Percentiles rank a stretch among this genome's conserved stretches.
These are phyloP conservation scores for Alsophila aescularia DNA, from an alignment of 2,888 invertebrate species.

Conservation along the genomic window DNA sequence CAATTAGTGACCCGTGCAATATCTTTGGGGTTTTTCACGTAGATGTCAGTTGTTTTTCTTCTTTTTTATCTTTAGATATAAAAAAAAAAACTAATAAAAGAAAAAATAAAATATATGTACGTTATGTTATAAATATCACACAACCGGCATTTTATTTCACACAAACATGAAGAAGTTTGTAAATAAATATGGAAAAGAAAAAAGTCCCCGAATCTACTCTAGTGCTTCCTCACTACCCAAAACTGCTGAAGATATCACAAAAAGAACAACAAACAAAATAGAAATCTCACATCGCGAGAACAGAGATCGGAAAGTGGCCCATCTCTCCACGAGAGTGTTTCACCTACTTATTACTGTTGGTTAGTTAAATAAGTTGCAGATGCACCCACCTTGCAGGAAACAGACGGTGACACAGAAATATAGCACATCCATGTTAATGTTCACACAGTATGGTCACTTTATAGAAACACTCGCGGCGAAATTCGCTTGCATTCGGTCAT, in stretches of 20 bases:
- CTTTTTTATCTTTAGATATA: not conserved
- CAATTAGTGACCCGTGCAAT: conserved; percentile 29
- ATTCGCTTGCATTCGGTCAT: conserved; percentile 53
- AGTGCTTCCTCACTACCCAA: not conserved
- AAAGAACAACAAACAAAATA: conserved; percentile 35
- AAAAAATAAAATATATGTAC: too few species aligned
- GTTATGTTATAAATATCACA: too few species aligned
- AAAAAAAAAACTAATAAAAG: too few species aligned
- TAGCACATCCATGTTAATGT: conserved; percentile 70
- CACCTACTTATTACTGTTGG: conserved; percentile 23
- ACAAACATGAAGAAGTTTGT: not conserved
- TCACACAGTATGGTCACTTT: conserved; percentile 57
- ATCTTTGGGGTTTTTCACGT: conserved; percentile 5
- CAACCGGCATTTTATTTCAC: too few species aligned
- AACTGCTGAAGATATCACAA: conserved; percentile 7
- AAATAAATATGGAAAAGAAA: not conserved
- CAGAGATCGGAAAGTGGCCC: conserved; percentile 49
- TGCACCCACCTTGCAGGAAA: conserved; percentile 59
- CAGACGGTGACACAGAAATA: conserved; percentile 54
- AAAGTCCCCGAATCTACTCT: not conserved
- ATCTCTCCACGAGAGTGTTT: conserved; percentile 39
- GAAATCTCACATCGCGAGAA: conserved; percentile 42
- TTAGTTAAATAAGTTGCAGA: not conserved
- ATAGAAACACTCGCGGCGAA: conserved; percentile 67
- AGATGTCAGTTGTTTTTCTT: not conserved